These are phyloP conservation scores for Sebastes hubbsi DNA, from an alignment of 2,797 vertebrate species.

Conservation along the genomic window DNA sequence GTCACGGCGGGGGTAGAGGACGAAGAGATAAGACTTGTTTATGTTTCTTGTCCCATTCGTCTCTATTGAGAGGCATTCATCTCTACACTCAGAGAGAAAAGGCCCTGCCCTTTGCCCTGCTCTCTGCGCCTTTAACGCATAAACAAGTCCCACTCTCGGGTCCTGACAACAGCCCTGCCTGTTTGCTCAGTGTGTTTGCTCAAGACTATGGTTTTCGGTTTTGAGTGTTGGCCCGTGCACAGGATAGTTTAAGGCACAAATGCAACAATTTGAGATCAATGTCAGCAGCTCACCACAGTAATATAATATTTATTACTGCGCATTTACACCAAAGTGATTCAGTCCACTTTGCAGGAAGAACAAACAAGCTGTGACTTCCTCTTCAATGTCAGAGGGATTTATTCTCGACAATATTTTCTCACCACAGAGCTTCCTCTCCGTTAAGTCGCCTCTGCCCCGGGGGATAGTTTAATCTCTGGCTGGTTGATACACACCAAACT, in stretches of 20 bases:
- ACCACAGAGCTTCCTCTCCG: slow-evolving; percentile 20
- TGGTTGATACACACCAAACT: background rate
- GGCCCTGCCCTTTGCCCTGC: slow-evolving; percentile 42
- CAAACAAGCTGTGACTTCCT: slow-evolving; percentile 54
- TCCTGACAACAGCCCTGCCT: slow-evolving; percentile 43
- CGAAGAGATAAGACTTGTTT: slow-evolving; percentile 71
- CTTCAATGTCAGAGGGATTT: slow-evolving; percentile 36
- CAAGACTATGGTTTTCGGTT: slow-evolving; percentile 38
- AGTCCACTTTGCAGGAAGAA: slow-evolving; percentile 26
- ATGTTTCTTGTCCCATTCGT: slow-evolving; percentile 69
- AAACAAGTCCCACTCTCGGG: slow-evolving; percentile 41
- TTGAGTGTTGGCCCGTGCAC: slow-evolving; percentile 8
- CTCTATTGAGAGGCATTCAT: slow-evolving; percentile 54
- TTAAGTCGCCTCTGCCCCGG: background rate
- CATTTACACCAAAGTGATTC: slow-evolving; percentile 23
- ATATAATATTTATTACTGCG: slow-evolving; percentile 48
- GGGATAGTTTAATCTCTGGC: slow-evolving; percentile 9
- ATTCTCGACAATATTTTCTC: slow-evolving; percentile 21
- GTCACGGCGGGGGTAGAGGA: slow-evolving; percentile 56
- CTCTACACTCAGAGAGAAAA: slow-evolving; percentile 35
- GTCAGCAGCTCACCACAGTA: slow-evolving; percentile 31
- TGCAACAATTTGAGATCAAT: slow-evolving; percentile 25
- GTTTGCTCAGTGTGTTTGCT: slow-evolving; percentile 70
- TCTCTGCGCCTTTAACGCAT: slow-evolving; percentile 27
- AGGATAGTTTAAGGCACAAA: slow-evolving; percentile 34